Percentiles rank a stretch among this genome's conserved stretches.
phyloP scores from a whole-genome alignment of 2,797 vertebrate genomes.

The Gobio occitaniae region DNA sequence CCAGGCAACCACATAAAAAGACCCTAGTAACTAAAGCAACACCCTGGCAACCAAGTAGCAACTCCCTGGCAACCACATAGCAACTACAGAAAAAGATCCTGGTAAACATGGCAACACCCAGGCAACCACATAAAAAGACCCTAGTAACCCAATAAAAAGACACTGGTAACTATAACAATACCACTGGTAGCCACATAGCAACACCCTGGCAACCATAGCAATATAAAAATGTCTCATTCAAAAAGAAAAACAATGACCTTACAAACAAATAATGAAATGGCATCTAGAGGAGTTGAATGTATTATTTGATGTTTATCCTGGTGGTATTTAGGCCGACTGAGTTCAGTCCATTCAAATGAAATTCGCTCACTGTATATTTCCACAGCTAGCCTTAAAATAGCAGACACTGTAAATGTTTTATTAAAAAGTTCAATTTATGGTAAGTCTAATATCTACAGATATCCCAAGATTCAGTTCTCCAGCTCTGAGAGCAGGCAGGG shows the following conservation, averaged over 20 bases:
- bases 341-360: neutral
- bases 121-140: too few species aligned
- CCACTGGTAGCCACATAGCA: too few species aligned
- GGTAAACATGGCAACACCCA: neutral
- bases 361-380: constrained; percentile 28
- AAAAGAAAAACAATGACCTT: neutral
- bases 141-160: too few species aligned
- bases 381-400: constrained; percentile 31
- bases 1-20: neutral
- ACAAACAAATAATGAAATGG: neutral
- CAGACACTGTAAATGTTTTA: constrained; percentile 39
- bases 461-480: constrained; percentile 53
- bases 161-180: too few species aligned
- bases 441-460: constrained; percentile 56
- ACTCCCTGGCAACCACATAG: neutral
- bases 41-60: too few species aligned
- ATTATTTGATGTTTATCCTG: neutral
- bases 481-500: constrained; percentile 54
- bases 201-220: too few species aligned
- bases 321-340: neutral
- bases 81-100: neutral
- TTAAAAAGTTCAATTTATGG: constrained; percentile 36
- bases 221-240: neutral
- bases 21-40: neutral
- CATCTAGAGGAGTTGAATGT: neutral